phyloP scores from a whole-genome alignment of 2,113 vertebrate species.

The Bubo scandiacus region DNA sequence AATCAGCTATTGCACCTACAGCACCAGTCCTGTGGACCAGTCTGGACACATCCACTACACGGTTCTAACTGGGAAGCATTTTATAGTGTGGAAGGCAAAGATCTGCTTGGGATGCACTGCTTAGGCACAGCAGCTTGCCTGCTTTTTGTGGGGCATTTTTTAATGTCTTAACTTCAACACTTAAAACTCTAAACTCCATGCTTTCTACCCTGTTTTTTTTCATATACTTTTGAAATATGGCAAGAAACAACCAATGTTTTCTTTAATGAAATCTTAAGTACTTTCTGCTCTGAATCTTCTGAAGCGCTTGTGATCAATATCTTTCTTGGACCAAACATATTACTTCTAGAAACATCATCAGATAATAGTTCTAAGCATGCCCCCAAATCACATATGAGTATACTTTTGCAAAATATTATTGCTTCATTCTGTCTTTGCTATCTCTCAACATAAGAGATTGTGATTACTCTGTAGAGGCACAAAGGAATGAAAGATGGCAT shows the following conservation, averaged over 20 bases:
- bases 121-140: neutral
- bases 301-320: neutral
- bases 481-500: conserved; percentile 20
- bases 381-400: neutral
- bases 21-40: neutral
- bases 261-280: conserved; percentile 11
- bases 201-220: neutral
- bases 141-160: neutral
- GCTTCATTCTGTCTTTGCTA: neutral
- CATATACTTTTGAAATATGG: neutral
- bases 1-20: neutral
- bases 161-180: neutral
- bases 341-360: conserved; percentile 26
- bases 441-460: conserved; percentile 7
- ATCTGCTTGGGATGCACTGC: neutral
- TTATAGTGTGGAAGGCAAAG: neutral
- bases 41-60: neutral
- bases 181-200: neutral
- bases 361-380: neutral
- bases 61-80: neutral
- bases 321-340: neutral
- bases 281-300: conserved; percentile 5
- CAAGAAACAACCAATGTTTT: neutral
- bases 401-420: neutral
- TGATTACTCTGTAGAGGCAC: neutral